Base-by-base conservation (phyloP, 2,113 vertebrate species). In the Triplophysa rosa region DNA sequence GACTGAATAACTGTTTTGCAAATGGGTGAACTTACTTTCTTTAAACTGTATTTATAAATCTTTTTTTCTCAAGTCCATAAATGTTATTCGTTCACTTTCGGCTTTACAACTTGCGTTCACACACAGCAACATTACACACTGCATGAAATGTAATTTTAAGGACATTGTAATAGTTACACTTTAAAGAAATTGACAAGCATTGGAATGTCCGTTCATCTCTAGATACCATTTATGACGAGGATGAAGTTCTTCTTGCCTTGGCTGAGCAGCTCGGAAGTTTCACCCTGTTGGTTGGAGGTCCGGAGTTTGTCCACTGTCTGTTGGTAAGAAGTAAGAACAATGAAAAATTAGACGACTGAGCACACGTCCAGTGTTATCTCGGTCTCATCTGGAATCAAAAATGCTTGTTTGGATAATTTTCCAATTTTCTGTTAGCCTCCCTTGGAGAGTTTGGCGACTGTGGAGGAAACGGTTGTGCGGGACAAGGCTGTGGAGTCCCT, bases 151-250 rank as follows among this genome's bases (percentile, higher is more conserved):
- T 7, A 37, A 1, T 37, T 37, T 37, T 7, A 37, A 7, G 33
- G 33, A 37, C 0, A 37, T 37, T 8, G 7, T 37, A 37, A 8
- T 12, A 45, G 42, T 45, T 45, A 5, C 33, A 12, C 1, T 45
- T 45, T 45, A 2, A 45, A 45, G 42, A 45, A 12, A 45, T 12
- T 45, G 42, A 45, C 10, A 12, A 45, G 42, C 10, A 45, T 12
- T 45, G 42, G 9, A 12, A 12, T 12, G 54, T 9, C n/a, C 81
- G 3, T 77, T 16, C 12, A 58, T 37, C 40, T 80, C 66, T 74
- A 96, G 95, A 97, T 86, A 97, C 95, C 61, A 97, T 97, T 84
- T 97, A 97, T 81, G 95, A 97, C 90, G 95, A 97, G 89, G 95
- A 97, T 87, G 95, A 97, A 83, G 95, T 97, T 33, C 92, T 97